Percentiles rank a stretch among this genome's conserved stretches.
Conservation (phyloP, 2,888 invertebrate species). For the Xylota sylvarum region DNA sequence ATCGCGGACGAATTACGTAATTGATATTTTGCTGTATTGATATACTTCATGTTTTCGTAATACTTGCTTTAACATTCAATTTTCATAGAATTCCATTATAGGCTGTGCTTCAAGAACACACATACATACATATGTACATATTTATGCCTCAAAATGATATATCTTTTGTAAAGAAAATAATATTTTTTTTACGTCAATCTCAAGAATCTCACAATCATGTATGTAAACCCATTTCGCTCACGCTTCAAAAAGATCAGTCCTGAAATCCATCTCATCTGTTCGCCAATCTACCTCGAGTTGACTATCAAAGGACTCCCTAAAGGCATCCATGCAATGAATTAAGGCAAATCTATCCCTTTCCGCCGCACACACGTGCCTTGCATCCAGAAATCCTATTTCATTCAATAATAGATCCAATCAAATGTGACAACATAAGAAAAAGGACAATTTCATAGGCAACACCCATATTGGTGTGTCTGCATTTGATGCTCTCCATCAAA, state of each 20-base stretch:
- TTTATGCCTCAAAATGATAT: too few relatives aligned
- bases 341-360: constrained; percentile 6
- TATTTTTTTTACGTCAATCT: not conserved
- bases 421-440: constrained; percentile 24
- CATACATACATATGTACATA: too few relatives aligned
- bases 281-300: not conserved
- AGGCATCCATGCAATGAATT: not conserved
- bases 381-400: constrained; percentile 7
- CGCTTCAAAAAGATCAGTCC: constrained; percentile 1
- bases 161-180: too few relatives aligned
- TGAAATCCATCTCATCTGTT: not conserved
- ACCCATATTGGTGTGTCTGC: constrained; percentile 1
- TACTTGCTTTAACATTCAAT: too few relatives aligned
- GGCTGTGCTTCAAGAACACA: too few relatives aligned
- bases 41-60: too few relatives aligned
- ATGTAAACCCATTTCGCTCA: not conserved
- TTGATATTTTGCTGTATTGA: too few relatives aligned
- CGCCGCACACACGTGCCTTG: not conserved
- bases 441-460: not conserved
- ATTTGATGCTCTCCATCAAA: constrained; percentile 11
- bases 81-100: too few relatives aligned
- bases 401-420: constrained; percentile 25
- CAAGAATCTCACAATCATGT: not conserved
- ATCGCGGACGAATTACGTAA: too few relatives aligned
- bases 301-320: not conserved